These are phyloP conservation scores for Laticauda colubrina DNA, from an alignment of 2,113 vertebrate species.

Conservation along the genomic window DNA sequence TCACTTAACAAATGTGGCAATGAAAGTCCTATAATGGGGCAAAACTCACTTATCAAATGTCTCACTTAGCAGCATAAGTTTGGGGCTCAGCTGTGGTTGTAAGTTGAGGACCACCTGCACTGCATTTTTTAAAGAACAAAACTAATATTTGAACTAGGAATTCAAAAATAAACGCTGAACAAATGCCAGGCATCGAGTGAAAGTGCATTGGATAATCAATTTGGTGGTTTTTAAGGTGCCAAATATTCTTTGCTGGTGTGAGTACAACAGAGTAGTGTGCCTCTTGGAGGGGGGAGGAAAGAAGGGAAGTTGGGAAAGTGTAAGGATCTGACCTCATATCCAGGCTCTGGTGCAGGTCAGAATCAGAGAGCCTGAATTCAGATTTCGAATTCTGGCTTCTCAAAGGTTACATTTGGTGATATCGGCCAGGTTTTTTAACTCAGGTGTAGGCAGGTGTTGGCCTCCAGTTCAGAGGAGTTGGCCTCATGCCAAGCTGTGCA, in stretches of 20 bases:
- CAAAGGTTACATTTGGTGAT: fast-evolving
- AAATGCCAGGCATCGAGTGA: not conserved
- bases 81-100: no score
- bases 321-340: not conserved
- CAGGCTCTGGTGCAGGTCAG: not conserved
- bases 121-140: not conserved
- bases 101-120: no score
- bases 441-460: not conserved
- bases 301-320: not conserved
- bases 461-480: fast-evolving
- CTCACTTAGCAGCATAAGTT: no score
- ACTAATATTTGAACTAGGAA: not conserved
- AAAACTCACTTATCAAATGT: no score
- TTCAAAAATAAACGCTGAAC: not conserved
- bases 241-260: not conserved
- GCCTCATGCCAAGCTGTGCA: fast-evolving
- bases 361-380: not conserved
- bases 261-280: not conserved
- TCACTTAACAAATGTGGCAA: no score
- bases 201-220: not conserved
- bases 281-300: not conserved
- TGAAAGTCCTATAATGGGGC: no score
- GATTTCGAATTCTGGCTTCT: not conserved
- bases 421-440: not conserved
- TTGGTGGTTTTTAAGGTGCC: not conserved